phyloP scores from a whole-genome alignment of 2,113 vertebrate species.

The Galemys pyrenaicus region DNA sequence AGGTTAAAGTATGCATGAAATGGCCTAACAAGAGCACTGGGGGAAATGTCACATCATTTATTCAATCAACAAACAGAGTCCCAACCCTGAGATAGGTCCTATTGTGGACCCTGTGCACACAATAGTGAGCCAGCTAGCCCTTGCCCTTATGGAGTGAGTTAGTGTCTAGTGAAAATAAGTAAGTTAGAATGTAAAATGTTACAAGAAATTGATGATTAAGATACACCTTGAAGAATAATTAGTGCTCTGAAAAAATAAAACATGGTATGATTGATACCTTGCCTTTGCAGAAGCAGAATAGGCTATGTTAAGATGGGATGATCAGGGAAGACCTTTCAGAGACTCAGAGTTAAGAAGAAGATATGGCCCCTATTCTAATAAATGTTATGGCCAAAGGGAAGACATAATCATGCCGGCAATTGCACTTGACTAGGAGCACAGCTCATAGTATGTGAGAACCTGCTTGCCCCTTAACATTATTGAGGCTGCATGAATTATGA shows the following conservation, averaged over 20 bases:
- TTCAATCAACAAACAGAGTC: neutral
- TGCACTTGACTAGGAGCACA: neutral
- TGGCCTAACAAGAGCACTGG: neutral
- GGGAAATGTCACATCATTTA: neutral
- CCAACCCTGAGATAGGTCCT: neutral
- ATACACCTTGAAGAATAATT: neutral
- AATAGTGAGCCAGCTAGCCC: neutral
- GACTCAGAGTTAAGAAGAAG: neutral
- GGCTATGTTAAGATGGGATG: neutral
- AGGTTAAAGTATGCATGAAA: neutral
- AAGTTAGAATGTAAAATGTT: neutral
- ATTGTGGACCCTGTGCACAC: neutral
- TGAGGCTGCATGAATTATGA: neutral
- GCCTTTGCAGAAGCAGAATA: neutral
- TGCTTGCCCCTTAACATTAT: neutral
- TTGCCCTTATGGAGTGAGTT: neutral
- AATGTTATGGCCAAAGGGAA: neutral
- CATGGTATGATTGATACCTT: neutral
- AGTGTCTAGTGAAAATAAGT: neutral
- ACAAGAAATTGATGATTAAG: neutral
- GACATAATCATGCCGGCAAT: neutral
- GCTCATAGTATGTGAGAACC: neutral
- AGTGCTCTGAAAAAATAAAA: neutral
- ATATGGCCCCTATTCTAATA: fast-evolving
- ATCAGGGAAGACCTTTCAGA: neutral